A percentile compares a stretch with the other conserved stretches of the same genome.
phyloP scores from a whole-genome alignment of 1,140 invertebrate species.

The Dolichoris vasculosae region DNA sequence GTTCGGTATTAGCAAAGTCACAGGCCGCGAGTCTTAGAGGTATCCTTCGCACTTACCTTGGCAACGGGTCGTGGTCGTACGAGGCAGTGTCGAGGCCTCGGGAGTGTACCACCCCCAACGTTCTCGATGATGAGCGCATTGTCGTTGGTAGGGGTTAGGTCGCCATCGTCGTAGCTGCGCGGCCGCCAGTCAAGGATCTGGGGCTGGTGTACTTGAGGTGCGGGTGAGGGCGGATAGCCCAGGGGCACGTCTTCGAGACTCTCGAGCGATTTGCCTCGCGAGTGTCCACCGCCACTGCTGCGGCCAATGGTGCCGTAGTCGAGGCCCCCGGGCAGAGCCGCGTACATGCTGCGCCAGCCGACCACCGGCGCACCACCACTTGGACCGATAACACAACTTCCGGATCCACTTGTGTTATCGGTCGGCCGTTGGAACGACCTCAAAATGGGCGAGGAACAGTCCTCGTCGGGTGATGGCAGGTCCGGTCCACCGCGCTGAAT shows the following conservation, averaged over 20 bases:
- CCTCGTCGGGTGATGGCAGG: constrained; percentile 72
- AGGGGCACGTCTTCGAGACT: constrained; percentile 80
- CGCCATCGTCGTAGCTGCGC: constrained; percentile 90
- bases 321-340: constrained; percentile 63
- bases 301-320: constrained; percentile 62
- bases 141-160: constrained; percentile 91
- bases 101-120: constrained; percentile 86
- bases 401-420: constrained; percentile 59
- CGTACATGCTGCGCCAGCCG: constrained; percentile 72
- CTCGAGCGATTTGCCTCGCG: constrained; percentile 86
- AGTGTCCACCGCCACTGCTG: constrained; percentile 61
- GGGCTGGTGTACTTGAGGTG: constrained; percentile 64
- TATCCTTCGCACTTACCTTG: constrained; percentile 77
- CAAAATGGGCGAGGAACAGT: constrained; percentile 71
- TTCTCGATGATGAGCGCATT: constrained; percentile 76
- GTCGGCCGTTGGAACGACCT: constrained; percentile 70
- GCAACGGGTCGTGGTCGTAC: constrained; percentile 89
- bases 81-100: constrained; percentile 85
- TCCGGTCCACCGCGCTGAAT: constrained; percentile 71
- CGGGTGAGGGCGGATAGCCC: constrained; percentile 70
- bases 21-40: not conserved
- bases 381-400: constrained; percentile 49
- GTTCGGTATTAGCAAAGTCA: not conserved
- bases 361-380: constrained; percentile 54
- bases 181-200: constrained; percentile 79